Evolutionary conservation across 2,113 vertebrate genomes (phyloP), one percentile per base, ranked within the genome.

Genomic region (Pardalotus punctatus): DNA sequence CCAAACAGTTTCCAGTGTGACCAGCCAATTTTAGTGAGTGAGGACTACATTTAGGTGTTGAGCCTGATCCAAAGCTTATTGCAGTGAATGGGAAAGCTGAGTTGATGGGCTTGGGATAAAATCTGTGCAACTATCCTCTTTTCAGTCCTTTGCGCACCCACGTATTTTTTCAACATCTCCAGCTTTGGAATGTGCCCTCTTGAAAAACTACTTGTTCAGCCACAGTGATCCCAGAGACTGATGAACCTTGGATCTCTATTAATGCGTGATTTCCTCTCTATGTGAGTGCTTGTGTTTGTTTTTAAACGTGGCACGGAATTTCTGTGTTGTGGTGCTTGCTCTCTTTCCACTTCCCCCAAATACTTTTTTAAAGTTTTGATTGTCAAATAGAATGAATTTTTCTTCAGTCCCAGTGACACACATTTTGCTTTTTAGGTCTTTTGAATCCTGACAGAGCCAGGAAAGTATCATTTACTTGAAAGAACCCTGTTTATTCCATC

Each of bases 221-320:
- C 88, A 45, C 53, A 56, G 78, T 69, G 42, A 72, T 83, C 24
- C 53, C 67, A 64, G 78, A 42, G 72, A 29, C 53, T 76, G 81
- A 70, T 58, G 93, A 79, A 74, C 48, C 58, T 91, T 82, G 67
- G 57, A 67, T 92, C 42, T 62, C 56, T 66, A 33, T 78, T 80
- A 91, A 85, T 6, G 27, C 38, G 56, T 35, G 24, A 84, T 93
- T 89, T 91, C 92, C 62, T 81, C n/a, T 71, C 64, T 89, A 57
- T 1, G 17, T 69, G 70, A 84, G 93, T 91, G 74, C 64, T 67
- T 50, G 11, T 45, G 54, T 79, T 94, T 95, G 61, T 43, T 97
- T 97, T 97, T 86, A 96, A 96, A 97, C 0, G 21, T 95, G 88
- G 95, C 91, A 80, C 95, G 73, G 84, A 95, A 89, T 87, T 84